These are phyloP conservation scores for Neuroterus valhalla DNA, from an alignment of 1,140 invertebrate species.

Conservation along the genomic window DNA sequence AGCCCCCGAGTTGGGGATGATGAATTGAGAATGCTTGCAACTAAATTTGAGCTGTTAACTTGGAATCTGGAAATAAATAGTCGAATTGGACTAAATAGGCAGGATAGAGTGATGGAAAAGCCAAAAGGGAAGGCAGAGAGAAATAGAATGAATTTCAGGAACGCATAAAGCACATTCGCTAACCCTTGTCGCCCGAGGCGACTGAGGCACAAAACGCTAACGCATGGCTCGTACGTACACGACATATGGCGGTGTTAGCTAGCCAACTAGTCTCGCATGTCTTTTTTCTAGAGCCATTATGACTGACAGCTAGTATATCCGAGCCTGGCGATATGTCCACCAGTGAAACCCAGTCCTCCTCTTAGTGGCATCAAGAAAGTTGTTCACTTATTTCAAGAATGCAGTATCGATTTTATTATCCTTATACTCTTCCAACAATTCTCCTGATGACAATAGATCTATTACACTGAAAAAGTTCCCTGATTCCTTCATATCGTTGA, in stretches of 20 bases:
- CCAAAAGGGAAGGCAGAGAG: neutral
- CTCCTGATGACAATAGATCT: neutral
- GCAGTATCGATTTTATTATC: slow-evolving; percentile 28
- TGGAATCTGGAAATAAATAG: too few species aligned
- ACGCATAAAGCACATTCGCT: slow-evolving; percentile 12
- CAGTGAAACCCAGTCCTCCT: slow-evolving; percentile 25
- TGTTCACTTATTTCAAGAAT: slow-evolving; percentile 25
- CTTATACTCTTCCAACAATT: neutral
- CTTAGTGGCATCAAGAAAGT: slow-evolving; percentile 15
- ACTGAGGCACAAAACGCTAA: slow-evolving; percentile 27
- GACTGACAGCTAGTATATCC: slow-evolving; percentile 33
- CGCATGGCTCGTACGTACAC: slow-evolving; percentile 26
- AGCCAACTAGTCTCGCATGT: slow-evolving; percentile 28
- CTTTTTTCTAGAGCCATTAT: slow-evolving; percentile 36
- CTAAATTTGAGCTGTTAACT: too few species aligned
- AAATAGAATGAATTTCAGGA: slow-evolving; percentile 23
- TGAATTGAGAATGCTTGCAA: too few species aligned
- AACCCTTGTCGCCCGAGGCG: slow-evolving; percentile 28
- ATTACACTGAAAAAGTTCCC: too few species aligned
- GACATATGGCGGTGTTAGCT: slow-evolving; percentile 38
- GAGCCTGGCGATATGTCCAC: neutral
- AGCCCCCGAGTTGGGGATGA: too few species aligned
- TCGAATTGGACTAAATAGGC: neutral
- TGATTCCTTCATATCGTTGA: too few species aligned
- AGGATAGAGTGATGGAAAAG: neutral